A percentile compares a stretch with the other conserved stretches of the same genome.
phyloP scores from a whole-genome alignment of 1,140 invertebrate genomes.

The Conopomorpha cramerella region DNA sequence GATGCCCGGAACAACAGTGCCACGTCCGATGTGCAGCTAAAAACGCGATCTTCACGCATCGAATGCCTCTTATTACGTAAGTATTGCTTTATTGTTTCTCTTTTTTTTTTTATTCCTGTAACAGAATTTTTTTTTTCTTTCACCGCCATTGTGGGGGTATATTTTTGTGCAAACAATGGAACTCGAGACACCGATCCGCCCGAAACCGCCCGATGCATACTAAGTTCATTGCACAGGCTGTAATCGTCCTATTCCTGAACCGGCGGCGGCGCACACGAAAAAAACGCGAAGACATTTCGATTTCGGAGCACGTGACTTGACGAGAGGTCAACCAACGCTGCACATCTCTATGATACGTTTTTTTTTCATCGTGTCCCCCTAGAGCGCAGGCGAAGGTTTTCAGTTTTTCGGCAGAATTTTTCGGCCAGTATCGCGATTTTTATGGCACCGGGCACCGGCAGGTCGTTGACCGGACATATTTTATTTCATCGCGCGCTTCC shows the following conservation, averaged over 20 bases:
- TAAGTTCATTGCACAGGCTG: slow-evolving; percentile 29
- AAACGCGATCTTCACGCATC: background rate
- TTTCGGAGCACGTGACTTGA: slow-evolving; percentile 4
- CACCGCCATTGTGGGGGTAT: background rate
- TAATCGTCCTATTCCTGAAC: slow-evolving; percentile 20
- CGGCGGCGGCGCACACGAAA: slow-evolving; percentile 10
- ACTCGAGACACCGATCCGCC: slow-evolving; percentile 10
- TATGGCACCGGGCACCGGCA: slow-evolving; percentile 54
- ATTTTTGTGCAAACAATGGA: background rate
- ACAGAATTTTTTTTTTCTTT: background rate
- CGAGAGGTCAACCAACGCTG: background rate
- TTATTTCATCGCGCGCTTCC: slow-evolving; percentile 59
- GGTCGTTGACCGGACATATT: slow-evolving; percentile 59
- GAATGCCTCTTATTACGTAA: too few species aligned
- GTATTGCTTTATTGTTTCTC: background rate
- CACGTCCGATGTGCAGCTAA: background rate
- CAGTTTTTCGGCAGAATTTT: slow-evolving; percentile 37
- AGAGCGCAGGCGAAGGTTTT: slow-evolving; percentile 8
- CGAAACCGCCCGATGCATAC: slow-evolving; percentile 21
- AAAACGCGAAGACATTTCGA: slow-evolving; percentile 2
- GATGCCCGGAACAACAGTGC: slow-evolving; percentile 18
- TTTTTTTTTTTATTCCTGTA: background rate
- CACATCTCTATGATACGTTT: background rate
- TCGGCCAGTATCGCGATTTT: slow-evolving; percentile 57
- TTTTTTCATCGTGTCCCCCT: background rate